Percentiles rank a stretch among this genome's conserved stretches.
These are phyloP conservation scores for Remorina albescens DNA, from an alignment of 2,797 vertebrate genomes.

Conservation along the genomic window DNA sequence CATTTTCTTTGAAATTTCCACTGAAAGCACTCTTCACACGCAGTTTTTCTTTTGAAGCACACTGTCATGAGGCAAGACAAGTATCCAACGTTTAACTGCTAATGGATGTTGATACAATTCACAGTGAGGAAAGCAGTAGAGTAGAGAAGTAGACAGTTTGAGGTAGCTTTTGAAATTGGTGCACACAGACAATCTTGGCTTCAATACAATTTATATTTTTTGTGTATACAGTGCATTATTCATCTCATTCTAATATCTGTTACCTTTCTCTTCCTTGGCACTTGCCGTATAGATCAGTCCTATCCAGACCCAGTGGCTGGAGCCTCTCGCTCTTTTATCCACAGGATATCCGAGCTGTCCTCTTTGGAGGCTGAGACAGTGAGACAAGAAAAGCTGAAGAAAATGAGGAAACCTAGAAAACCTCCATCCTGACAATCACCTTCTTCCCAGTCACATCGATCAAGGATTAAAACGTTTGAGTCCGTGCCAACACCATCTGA, in stretches of 20 bases:
- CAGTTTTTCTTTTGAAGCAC: background rate
- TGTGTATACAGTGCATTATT: background rate
- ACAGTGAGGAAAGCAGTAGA: background rate
- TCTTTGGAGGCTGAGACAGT: constrained; percentile 79
- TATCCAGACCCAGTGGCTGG: constrained; percentile 79
- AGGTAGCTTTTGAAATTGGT: background rate
- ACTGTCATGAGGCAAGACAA: background rate
- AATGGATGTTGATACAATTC: background rate
- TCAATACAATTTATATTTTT: background rate
- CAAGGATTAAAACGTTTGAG: constrained; percentile 59
- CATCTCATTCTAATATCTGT: background rate
- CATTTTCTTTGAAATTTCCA: background rate
- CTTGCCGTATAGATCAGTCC: constrained; percentile 57
- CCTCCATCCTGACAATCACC: constrained; percentile 76
- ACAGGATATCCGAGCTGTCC: constrained; percentile 81
- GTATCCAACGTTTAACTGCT: background rate
- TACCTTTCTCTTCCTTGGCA: background rate
- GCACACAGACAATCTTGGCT: no score
- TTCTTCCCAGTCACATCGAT: constrained; percentile 55
- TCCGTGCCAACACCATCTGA: constrained; percentile 74
- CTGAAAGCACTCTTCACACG: background rate
- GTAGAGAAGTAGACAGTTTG: background rate
- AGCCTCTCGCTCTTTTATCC: constrained; percentile 76
- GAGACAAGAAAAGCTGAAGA: constrained; percentile 80
- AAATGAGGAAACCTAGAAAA: constrained; percentile 72